phyloP scores from a whole-genome alignment of 2,113 vertebrate species.

The Suricata suricatta region DNA sequence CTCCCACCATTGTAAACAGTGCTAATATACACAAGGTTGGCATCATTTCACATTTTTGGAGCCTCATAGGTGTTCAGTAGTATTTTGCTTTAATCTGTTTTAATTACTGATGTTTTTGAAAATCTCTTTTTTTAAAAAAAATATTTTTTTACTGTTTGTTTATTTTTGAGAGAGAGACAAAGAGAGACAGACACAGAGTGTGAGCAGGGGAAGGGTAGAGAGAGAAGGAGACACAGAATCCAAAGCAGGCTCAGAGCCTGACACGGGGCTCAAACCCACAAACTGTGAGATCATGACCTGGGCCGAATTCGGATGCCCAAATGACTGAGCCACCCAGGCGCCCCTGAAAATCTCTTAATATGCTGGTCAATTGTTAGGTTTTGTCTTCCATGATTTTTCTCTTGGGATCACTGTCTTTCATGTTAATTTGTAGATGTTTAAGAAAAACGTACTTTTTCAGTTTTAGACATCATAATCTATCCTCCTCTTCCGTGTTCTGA shows the following conservation, averaged over 20 bases:
- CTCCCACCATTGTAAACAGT: not conserved
- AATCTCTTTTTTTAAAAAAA: not conserved
- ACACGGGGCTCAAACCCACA: too few species aligned
- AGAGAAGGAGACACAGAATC: too few species aligned
- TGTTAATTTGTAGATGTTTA: not conserved
- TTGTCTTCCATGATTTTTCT: not conserved
- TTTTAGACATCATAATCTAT: not conserved
- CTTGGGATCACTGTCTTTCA: not conserved
- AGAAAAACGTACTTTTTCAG: not conserved
- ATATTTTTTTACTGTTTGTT: too few species aligned
- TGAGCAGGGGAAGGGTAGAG: too few species aligned
- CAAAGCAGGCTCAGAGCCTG: too few species aligned
- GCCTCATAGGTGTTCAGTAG: not conserved
- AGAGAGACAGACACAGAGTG: too few species aligned
- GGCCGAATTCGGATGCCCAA: too few species aligned
- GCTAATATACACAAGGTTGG: not conserved
- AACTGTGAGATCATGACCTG: too few species aligned
- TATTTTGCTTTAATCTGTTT: slow-evolving; percentile 11
- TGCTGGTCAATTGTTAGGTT: not conserved
- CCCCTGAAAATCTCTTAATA: not conserved
- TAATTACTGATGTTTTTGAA: not conserved
- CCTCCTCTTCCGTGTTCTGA: not conserved
- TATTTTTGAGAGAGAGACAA: too few species aligned
- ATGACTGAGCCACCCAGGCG: too few species aligned
- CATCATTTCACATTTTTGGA: not conserved